Conservation (phyloP, 2,888 invertebrate species). For the Tipula vernalis region DNA sequence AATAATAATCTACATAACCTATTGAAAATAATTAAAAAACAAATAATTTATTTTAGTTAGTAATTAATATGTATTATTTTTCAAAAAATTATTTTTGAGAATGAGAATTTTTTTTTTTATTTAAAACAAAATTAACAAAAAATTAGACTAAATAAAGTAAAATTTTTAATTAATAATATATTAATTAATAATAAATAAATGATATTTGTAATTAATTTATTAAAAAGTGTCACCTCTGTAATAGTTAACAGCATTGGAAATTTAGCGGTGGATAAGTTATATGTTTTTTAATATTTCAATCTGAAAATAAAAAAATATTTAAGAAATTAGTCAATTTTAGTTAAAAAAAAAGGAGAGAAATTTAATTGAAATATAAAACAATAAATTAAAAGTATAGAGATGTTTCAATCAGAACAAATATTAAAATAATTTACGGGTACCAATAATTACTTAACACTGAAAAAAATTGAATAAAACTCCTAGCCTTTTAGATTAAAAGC, state of each 20-base stretch:
- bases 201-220: neutral
- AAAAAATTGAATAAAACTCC: too few relatives aligned
- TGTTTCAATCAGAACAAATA: too few relatives aligned
- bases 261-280: conserved; percentile 4
- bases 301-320: neutral
- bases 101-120: neutral
- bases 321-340: neutral
- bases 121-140: conserved; percentile 4
- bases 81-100: neutral
- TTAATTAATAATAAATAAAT: conserved; percentile 4
- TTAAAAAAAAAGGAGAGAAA: too few relatives aligned
- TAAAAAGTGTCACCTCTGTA: neutral
- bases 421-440: too few relatives aligned
- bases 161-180: neutral
- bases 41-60: conserved; percentile 4
- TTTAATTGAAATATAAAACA: too few relatives aligned
- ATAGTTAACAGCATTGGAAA: neutral
- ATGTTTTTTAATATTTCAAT: neutral
- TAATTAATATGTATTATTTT: conserved; percentile 4
- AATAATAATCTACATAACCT: neutral
- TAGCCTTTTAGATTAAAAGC: too few relatives aligned
- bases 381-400: too few relatives aligned
- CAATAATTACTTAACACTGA: too few relatives aligned
- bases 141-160: conserved; percentile 4
- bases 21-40: neutral